A percentile compares a stretch with the other conserved stretches of the same genome.
Conservation (phyloP, 35 echinoderm and acorn worm species). For the Heliocidaris erythrogramma region DNA sequence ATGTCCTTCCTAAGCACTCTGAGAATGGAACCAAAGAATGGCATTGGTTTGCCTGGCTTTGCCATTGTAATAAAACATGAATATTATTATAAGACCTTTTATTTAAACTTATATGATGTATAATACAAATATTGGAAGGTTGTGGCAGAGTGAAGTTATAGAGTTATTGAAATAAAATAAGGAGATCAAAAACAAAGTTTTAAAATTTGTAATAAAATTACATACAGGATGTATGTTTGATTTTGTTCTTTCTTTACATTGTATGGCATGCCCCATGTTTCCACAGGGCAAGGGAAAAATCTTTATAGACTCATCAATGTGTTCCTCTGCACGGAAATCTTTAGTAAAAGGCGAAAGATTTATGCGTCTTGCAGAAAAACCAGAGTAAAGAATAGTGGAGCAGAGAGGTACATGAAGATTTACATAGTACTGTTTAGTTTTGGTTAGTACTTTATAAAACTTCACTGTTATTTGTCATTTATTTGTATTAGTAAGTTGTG, state of each 20-base stretch:
- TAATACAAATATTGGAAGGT: too few relatives aligned
- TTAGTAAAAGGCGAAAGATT: conserved; percentile 93
- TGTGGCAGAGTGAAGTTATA: too few relatives aligned
- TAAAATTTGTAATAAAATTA: too few relatives aligned
- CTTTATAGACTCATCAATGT: conserved; percentile 72
- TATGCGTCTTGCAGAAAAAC: conserved; percentile 84
- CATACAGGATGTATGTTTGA: neutral
- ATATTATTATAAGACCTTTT: too few relatives aligned
- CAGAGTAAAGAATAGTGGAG: conserved; percentile 37
- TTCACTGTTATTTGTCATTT: neutral
- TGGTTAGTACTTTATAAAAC: neutral
- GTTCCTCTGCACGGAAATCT: conserved; percentile 85
- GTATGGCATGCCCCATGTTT: conserved; percentile 48
- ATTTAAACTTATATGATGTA: too few relatives aligned
- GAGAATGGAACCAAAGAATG: too few relatives aligned
- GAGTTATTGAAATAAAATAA: too few relatives aligned
- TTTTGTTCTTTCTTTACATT: conserved; percentile 55
- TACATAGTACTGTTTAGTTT: neutral
- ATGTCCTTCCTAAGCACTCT: too few relatives aligned
- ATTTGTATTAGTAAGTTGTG: neutral
- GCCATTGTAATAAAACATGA: too few relatives aligned
- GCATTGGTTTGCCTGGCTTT: too few relatives aligned
- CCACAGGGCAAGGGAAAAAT: conserved; percentile 63
- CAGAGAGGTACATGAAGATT: neutral
- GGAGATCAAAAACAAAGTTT: too few relatives aligned